Conservation (phyloP, 2,888 invertebrate genomes). For the Sepiola atlantica region DNA sequence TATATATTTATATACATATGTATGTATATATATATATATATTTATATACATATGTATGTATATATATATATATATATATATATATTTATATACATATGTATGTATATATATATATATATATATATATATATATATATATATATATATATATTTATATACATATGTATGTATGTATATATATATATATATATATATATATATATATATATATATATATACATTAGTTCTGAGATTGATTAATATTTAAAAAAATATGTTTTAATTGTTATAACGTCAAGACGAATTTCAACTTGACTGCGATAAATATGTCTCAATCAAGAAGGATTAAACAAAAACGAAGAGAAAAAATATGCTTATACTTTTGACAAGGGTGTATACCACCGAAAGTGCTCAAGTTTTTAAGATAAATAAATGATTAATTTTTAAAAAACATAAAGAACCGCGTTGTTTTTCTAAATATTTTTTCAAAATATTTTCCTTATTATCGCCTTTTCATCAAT, state of each 20-base stretch:
- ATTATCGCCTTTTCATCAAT: not conserved
- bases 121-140: not conserved
- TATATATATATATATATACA: not conserved
- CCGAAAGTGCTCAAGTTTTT: too few relatives aligned
- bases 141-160: not conserved
- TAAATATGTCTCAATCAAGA: too few relatives aligned
- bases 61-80: constrained; percentile 3
- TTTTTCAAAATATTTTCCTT: not conserved
- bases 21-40: constrained; percentile 3
- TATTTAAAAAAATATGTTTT: too few relatives aligned
- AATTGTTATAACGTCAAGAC: too few relatives aligned
- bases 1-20: not conserved
- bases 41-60: not conserved
- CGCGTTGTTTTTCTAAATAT: not conserved
- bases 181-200: constrained; percentile 5
- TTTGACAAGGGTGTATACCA: too few relatives aligned
- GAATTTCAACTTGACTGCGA: too few relatives aligned
- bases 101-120: not conserved
- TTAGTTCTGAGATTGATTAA: too few relatives aligned
- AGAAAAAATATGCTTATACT: too few relatives aligned
- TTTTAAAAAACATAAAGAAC: not conserved
- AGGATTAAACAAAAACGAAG: too few relatives aligned
- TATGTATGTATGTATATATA: not conserved
- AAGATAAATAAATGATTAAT: too few relatives aligned
- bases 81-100: not conserved